phyloP scores from a whole-genome alignment of 2,113 vertebrate genomes.

The Proterorhinus semilunaris region DNA sequence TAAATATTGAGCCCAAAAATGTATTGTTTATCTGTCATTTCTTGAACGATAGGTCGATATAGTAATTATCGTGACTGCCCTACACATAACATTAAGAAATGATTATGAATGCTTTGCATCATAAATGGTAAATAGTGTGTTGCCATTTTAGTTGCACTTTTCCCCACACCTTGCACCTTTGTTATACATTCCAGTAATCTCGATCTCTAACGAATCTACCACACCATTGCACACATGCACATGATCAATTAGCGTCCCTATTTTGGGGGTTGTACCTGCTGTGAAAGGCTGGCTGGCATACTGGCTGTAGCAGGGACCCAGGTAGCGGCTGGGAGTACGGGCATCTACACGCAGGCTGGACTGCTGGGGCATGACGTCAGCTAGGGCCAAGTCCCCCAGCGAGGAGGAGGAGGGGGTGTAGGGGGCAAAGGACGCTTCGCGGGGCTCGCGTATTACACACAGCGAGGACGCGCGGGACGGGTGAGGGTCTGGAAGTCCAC shows the following conservation, averaged over 20 bases:
- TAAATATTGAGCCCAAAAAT: too few relatives aligned
- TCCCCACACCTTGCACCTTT: too few relatives aligned
- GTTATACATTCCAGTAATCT: too few relatives aligned
- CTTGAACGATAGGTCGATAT: too few relatives aligned
- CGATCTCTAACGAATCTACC: neutral
- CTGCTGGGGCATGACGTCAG: constrained; percentile 87
- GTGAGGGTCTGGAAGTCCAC: constrained; percentile 83
- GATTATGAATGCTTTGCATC: too few relatives aligned
- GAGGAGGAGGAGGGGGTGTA: constrained; percentile 81
- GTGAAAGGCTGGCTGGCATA: constrained; percentile 87
- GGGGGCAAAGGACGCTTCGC: constrained; percentile 89
- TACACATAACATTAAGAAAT: too few relatives aligned
- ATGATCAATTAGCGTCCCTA: constrained; percentile 20
- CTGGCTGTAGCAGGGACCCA: constrained; percentile 83
- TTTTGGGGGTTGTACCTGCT: constrained; percentile 81
- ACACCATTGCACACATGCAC: neutral
- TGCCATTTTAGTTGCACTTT: too few relatives aligned
- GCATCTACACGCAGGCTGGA: constrained; percentile 86
- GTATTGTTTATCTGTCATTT: too few relatives aligned
- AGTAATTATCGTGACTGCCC: too few relatives aligned
- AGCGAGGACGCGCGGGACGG: constrained; percentile 84
- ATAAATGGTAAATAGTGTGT: too few relatives aligned
- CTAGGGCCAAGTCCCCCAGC: constrained; percentile 83
- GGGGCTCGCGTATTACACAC: constrained; percentile 89
- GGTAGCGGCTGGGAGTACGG: constrained; percentile 82